Base-by-base conservation (phyloP, 1,140 invertebrate species). In the Zaprionus africanus region DNA sequence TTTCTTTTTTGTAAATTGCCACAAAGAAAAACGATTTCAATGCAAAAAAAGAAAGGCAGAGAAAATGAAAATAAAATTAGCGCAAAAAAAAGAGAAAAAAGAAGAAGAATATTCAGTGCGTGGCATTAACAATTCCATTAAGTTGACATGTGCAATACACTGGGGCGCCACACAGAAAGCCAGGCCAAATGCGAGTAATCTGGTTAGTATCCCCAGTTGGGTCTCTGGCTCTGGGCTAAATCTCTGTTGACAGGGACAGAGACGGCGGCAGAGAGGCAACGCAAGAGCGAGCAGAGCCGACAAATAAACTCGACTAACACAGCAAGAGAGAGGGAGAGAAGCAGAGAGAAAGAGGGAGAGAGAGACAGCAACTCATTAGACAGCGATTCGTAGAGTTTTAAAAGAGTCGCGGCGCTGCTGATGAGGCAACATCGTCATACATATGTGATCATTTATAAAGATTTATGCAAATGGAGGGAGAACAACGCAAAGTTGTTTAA, bases 61-160 rank as follows among this genome's bases (percentile, higher is more conserved):
- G 28, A 46, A 57, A 71, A 64, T 46, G 66, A 65, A 68, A 82
- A 71, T 75, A 68, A 31, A 78, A 68, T 54, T 54, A 51, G 46
- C 41, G 41, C 15, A 46, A 49, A 60, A 60, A 36, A n/a, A 24
- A 9, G n/a, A 53, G 17, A 5, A 36, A 34, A 60, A 54, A 36
- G 12, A 31, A 5, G 28, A 66, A 67, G 38, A 17, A 60, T 22
- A 28, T 53, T 17, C 34, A 34, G n/a, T 62, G 12, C 54, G 57
- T 88, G 82, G 72, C 84, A 87, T 88, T 88, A 83, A 88, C 80
- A 87, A 87, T 87, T 88, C 81, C 78, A 88, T 84, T 84, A 88
- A 61, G 81, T 81, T 53, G 74, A 76, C 51, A 78, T 69, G 59
- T 22, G 67, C 62, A 67, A 59, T 46, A 56, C 41, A 59, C 57